Conservation (phyloP, 92 coral and sea anemone genomes). For the Plumapathes pennacea region DNA sequence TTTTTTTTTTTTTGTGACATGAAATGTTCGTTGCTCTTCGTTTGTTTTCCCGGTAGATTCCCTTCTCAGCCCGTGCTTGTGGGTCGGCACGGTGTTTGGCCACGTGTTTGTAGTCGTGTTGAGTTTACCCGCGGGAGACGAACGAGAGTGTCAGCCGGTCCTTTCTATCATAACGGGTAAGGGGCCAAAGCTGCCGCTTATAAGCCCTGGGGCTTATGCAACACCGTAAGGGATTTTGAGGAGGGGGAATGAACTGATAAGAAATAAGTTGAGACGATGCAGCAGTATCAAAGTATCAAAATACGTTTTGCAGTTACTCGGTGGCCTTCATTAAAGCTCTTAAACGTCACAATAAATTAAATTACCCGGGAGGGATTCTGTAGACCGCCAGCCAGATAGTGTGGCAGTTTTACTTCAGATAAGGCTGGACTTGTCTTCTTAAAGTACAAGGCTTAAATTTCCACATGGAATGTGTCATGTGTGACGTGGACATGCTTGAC, state of each 20-base stretch:
- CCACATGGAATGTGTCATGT: not conserved
- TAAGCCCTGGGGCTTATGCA: not conserved
- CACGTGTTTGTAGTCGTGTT: slow-evolving; percentile 84
- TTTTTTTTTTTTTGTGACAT: not conserved
- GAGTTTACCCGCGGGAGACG: slow-evolving; percentile 86
- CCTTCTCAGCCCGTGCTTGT: slow-evolving; percentile 81
- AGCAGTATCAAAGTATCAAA: not conserved
- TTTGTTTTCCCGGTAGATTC: slow-evolving; percentile 43
- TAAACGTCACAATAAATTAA: too few relatives aligned
- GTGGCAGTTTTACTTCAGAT: too few relatives aligned
- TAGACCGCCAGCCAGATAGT: too few relatives aligned
- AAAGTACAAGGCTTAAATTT: too few relatives aligned
- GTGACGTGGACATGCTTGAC: too few relatives aligned
- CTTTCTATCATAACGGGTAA: slow-evolving; percentile 89
- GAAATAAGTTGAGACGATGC: too few relatives aligned
- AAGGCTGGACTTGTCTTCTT: too few relatives aligned
- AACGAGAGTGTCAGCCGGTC: slow-evolving; percentile 83
- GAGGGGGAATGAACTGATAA: not conserved
- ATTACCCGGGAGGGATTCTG: too few relatives aligned
- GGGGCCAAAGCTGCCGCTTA: not conserved
- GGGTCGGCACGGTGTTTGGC: slow-evolving; percentile 91
- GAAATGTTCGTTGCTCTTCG: not conserved
- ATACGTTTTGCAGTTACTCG: too few relatives aligned
- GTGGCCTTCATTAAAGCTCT: too few relatives aligned
- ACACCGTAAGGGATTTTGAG: not conserved